Base-by-base conservation (phyloP, 2,888 invertebrate genomes). In the Callimorpha dominula region DNA sequence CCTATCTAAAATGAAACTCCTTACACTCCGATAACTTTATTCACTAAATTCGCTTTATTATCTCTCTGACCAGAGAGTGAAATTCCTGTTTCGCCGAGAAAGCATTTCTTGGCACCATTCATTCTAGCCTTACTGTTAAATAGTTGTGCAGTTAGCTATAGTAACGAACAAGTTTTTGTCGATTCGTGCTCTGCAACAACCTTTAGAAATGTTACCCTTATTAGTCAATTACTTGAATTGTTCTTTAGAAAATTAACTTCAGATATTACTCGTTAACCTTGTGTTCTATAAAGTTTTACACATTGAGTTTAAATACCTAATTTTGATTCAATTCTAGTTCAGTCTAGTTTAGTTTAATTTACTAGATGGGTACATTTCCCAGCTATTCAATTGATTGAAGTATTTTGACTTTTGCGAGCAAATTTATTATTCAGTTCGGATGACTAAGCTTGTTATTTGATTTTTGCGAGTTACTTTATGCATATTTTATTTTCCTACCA, bases 21-120 rank as follows among this genome's bases (percentile, higher is more conserved):
- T 74, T 71, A 73, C 62, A 73, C 74, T 77, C 72, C 73, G 65
- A 81, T 76, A 74, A 73, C 70, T 78, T 81, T 70, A 80, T 80
- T 78, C 68, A 69, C 65, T 76, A 68, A 42, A 66, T 70, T 50
- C 68, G n/a, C 71, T 74, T 60, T 78, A 73, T 78, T 73, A 65
- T 52, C 69, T 70, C 54, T 70, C 57, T 65, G 65, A 70, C 57
- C 54, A 20, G 8, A 12, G 46, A 65, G 70, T 65, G 31, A 57
- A 65, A 70, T 65, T 49, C 70, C n/a, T 65, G 49, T 57, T 70
- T 65, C 17, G 57, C 14, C 31, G 50, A 65, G 64, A 65, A 64
- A 70, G 52, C 70, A 65, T 65, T 70, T 70, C 57, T 46, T 70
- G 76, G 72, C 68, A 72, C 57, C 68, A 73, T 81, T 81, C 68